Base-by-base conservation (phyloP, 1,140 invertebrate genomes). In the Megalonaias nervosa region DNA sequence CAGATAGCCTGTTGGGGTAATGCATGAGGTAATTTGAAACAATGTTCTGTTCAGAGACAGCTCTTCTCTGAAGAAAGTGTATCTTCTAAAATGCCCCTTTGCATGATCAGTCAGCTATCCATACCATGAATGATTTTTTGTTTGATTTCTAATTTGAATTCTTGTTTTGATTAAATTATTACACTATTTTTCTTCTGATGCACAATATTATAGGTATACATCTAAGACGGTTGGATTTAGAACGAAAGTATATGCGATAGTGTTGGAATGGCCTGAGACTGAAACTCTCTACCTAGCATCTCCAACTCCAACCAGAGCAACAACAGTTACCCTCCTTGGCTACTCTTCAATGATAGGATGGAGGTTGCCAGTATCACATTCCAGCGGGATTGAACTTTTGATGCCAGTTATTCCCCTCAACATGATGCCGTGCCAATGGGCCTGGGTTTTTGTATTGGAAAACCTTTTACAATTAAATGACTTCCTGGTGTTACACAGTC, bases 321-420 rank as follows among this genome's bases (percentile, higher is more conserved):
- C 76, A 21, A 66, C 15, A n/a, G 77, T 90, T 26, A 69, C 79
- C 16, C 73, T 90, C 73, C 71, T 90, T 21, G 89, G 87, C 23
- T 81, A 80, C 48, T 31, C 59, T 19, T 31, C 15, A 48, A 57
- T 59, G 13, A 55, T 82, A 26, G 70, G 58, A 16, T 80, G 71
- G 60, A 69, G 13, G 19, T 48, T 26, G 31, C 23, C 21, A 23
- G 21, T 0, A 21, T n/a, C n/a, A 12, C 1, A 64, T 56, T 26
- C 83, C 14, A 60, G 55, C 14, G 81, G 81, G 16, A 75, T 85
- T n/a, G 67, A 71, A 31, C 60, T 85, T 11, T 26, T 19, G 15
- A 77, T 85, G 31, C 82, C 84, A 17, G 56, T 26, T 56, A 81
- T 82, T 31, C 48, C 76, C 19, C 48, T 71, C 38, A 67, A 73